Evolutionary conservation across 2,797 vertebrate species (phyloP), one percentile per base, ranked within the genome.

Genomic region (Hippoglossus hippoglossus): DNA sequence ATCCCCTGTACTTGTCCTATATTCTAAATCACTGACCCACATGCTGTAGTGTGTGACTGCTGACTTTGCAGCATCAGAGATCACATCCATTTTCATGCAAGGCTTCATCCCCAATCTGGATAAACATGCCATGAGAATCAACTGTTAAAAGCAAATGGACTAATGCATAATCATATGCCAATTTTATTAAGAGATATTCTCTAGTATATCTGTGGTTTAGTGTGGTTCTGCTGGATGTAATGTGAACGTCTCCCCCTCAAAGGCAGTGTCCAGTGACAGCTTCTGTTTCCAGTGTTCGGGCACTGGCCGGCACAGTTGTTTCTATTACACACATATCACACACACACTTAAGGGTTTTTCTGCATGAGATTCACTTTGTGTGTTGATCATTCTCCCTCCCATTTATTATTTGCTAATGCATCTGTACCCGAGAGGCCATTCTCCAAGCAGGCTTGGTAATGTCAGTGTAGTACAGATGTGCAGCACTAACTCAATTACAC

Each of bases 401-500:
- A 36, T 4, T 69, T 22, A 19, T 67, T 52, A 10, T 73, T 71
- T 75, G 25, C 57, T 70, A 28, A 64, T 64, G 22, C 26, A 58
- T 63, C 52, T 71, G 28, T 56, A 7, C 44, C 18, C 44, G 46
- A 61, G 57, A 53, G 63, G 50, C 50, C 6, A 2, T 55, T 71
- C 24, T 71, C 54, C 80, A 69, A 83, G 54, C 71, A 61, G 64
- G 51, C 61, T 58, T 24, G 49, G 31, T 63, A 34, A 75, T 82
- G 58, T 72, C 62, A 75, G 63, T 71, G 50, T 26, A 67, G 50
- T 26, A 69, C 31, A 67, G 57, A 82, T 75, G 64, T 71, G 44
- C 67, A 54, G 47, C 46, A 55, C 41, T 85, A 87, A 90, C 49
- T 75, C 26, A 53, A 47, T 89, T 81, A 70, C 47, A 75, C 49